phyloP scores from a whole-genome alignment of 2,888 invertebrate species.

The Antitype chi region DNA sequence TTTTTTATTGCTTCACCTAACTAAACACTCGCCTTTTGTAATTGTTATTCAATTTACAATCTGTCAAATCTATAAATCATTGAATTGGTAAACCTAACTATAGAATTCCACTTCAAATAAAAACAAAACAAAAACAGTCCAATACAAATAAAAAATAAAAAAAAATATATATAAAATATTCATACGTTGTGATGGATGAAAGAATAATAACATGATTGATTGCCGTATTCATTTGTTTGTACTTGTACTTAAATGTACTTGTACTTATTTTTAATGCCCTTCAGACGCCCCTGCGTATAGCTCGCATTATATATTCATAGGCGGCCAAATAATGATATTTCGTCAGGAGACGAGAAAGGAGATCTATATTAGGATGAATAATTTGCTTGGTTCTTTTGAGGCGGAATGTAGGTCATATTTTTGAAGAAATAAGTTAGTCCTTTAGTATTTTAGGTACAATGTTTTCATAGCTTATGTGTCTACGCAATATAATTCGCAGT shows the following conservation, averaged over 20 bases:
- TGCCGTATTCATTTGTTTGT: constrained; percentile 22
- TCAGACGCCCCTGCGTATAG: constrained; percentile 31
- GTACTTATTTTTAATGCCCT: constrained; percentile 9
- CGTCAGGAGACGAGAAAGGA: constrained; percentile 31
- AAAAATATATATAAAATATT: no score
- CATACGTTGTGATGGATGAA: constrained; percentile 45
- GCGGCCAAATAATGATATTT: constrained; percentile 46
- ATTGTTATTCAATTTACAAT: constrained; percentile 17
- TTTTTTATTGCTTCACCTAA: no score
- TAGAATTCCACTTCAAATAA: constrained; percentile 3
- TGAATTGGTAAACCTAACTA: neutral
- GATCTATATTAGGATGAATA: constrained; percentile 10
- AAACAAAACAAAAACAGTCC: neutral
- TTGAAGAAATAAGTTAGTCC: neutral
- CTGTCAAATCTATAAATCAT: constrained; percentile 18
- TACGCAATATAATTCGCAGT: no score
- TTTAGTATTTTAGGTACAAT: neutral
- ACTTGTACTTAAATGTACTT: constrained; percentile 18
- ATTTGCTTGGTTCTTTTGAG: constrained; percentile 14
- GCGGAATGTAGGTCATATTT: neutral
- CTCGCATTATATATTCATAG: constrained; percentile 50
- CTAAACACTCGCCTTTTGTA: neutral
- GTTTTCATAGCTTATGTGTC: neutral
- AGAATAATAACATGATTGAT: constrained; percentile 55
- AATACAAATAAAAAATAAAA: no score